Evolutionary conservation across 2,113 vertebrate genomes (phyloP), one percentile per base, ranked within the genome.

Genomic region (Hippoglossus stenolepis): DNA sequence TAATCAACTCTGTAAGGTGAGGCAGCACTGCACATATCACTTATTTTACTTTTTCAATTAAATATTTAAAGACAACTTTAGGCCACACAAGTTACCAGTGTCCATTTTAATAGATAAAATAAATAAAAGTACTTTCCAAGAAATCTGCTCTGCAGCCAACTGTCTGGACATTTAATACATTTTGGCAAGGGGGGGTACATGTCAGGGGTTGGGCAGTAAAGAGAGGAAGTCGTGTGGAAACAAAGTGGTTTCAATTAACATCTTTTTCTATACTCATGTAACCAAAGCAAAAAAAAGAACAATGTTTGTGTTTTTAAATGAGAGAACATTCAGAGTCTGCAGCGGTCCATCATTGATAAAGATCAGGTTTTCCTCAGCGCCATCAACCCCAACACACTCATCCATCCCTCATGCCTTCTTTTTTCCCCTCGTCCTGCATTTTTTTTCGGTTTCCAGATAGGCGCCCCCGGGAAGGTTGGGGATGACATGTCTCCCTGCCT

Each of bases 31-130:
- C 11, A 43, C 40, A 43, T 0, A 13, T 51, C 40, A 31, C 6
- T 23, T 56, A 3, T 56, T 56, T 23, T 56, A 28, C 40, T 51
- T 26, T 3, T 56, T 38, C 45, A 43, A 23, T 58, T 45, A 15
- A 57, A 54, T 65, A 67, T 62, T 51, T 54, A 14, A 28, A 79
- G 70, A 86, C 68, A 86, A 77, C 80, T 75, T 53, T 43, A 82
- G 60, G 54, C 58, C 65, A 88, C 65, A 83, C 85, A 63, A 21
- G 45, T 91, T 83, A 80, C 54, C 76, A 58, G 78, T 89, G 86
- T 92, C 85, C 70, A 67, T 92, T 94, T 94, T 93, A 93, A 93
- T 95, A 88, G 81, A 90, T 93, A 93, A 93, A 93, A 91, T 90
- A 92, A 93, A 90, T 85, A 77, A 91, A 91, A 90, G 77, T 85